Conservation (phyloP, 2,113 vertebrate genomes). For the Cricetomys ansorgei region DNA sequence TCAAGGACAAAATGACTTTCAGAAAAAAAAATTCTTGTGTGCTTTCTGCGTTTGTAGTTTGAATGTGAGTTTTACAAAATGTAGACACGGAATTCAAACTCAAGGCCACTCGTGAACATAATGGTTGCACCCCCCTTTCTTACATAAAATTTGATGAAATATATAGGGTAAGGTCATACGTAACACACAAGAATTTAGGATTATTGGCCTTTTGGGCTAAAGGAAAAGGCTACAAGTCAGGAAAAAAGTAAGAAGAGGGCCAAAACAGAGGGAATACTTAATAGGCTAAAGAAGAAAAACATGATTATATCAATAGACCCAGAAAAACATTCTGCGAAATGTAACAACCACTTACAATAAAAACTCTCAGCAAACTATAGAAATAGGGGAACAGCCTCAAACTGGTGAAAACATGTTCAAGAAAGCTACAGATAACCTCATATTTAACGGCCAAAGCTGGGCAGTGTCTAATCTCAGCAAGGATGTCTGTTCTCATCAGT, state of each 20-base stretch:
- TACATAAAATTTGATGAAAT: background rate
- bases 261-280: background rate
- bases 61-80: slow-evolving; percentile 19
- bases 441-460: background rate
- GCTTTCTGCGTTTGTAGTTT: slow-evolving; percentile 24
- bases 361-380: slow-evolving; percentile 1
- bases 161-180: background rate
- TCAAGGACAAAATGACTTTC: slow-evolving; percentile 62
- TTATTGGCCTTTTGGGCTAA: slow-evolving; percentile 12
- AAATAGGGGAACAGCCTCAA: background rate
- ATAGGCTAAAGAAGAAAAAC: slow-evolving; percentile 1
- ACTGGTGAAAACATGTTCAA: background rate
- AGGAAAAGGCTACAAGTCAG: background rate
- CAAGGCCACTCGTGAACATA: slow-evolving; percentile 3
- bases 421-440: background rate
- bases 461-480: background rate
- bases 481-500: background rate
- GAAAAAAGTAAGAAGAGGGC: background rate
- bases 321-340: slow-evolving; percentile 29
- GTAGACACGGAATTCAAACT: background rate
- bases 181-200: background rate
- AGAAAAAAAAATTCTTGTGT: background rate
- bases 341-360: background rate
- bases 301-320: background rate
- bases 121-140: background rate